Conservation (phyloP, 2,113 vertebrate genomes). For the Etheostoma spectabile region DNA sequence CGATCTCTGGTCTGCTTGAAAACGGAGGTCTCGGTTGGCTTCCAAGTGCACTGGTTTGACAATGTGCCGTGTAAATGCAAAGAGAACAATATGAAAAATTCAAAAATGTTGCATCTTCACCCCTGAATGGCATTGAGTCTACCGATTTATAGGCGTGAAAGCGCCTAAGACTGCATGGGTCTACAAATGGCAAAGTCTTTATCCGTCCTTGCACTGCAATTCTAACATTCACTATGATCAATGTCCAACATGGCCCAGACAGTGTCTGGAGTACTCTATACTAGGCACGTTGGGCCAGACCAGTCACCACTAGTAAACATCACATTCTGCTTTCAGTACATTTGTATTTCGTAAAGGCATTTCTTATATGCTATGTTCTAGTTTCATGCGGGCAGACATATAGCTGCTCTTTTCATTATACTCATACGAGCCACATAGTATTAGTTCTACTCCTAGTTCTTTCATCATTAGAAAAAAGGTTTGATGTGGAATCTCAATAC, state of each 20-base stretch:
- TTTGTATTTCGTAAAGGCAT: slow-evolving; percentile 33
- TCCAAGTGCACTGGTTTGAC: too few species aligned
- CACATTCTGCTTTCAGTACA: slow-evolving; percentile 50
- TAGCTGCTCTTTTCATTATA: slow-evolving; percentile 3
- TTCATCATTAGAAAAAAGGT: slow-evolving; percentile 37
- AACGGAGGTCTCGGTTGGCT: too few species aligned
- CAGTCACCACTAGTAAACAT: slow-evolving; percentile 41
- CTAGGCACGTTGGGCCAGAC: slow-evolving; percentile 16
- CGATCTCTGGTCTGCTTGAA: too few species aligned
- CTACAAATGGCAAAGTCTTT: slow-evolving; percentile 31
- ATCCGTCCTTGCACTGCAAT: slow-evolving; percentile 24
- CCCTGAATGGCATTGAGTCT: too few species aligned
- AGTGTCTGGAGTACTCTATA: slow-evolving; percentile 9
- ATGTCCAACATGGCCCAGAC: slow-evolving; percentile 2
- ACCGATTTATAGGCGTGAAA: too few species aligned
- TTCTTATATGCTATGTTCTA: slow-evolving; percentile 40
- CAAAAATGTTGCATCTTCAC: too few species aligned
- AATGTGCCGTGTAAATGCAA: too few species aligned
- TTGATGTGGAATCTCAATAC: slow-evolving; percentile 24
- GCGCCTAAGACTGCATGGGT: neutral
- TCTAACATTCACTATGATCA: slow-evolving; percentile 27
- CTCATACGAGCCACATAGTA: slow-evolving; percentile 6
- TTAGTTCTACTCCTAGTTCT: slow-evolving; percentile 13
- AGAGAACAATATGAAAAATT: too few species aligned
- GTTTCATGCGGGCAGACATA: slow-evolving; percentile 39